Percentiles rank a stretch among this genome's conserved stretches.
These are phyloP conservation scores for Cheilosia vulpina DNA, from an alignment of 2,888 invertebrate species.

Conservation along the genomic window DNA sequence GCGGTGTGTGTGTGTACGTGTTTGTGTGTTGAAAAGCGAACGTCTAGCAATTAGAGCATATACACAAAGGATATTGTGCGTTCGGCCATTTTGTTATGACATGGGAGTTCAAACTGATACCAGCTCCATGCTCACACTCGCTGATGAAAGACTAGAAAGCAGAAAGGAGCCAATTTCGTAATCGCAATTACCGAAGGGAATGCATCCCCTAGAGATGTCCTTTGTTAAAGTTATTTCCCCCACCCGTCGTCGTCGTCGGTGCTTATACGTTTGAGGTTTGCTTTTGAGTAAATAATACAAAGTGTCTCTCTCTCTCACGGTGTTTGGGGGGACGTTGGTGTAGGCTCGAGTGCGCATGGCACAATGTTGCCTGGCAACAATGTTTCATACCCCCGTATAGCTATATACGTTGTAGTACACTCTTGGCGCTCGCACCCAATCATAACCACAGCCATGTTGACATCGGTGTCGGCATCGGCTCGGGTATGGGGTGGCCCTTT, in stretches of 20 bases:
- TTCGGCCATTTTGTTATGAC: slow-evolving; percentile 73
- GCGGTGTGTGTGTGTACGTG: slow-evolving; percentile 14
- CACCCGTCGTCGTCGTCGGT: background rate
- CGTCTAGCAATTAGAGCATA: slow-evolving; percentile 54
- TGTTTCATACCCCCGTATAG: slow-evolving; percentile 60
- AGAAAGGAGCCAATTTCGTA: slow-evolving; percentile 69
- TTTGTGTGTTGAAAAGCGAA: slow-evolving; percentile 2
- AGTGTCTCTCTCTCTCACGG: background rate
- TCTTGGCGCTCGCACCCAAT: slow-evolving; percentile 44
- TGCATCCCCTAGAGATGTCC: slow-evolving; percentile 71
- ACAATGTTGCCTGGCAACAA: slow-evolving; percentile 73
- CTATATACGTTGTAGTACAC: slow-evolving; percentile 11
- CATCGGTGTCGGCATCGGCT: slow-evolving; percentile 46
- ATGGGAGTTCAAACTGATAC: slow-evolving; percentile 3
- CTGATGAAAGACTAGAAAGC: slow-evolving; percentile 12
- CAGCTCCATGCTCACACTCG: slow-evolving; percentile 2
- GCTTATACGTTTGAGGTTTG: slow-evolving; percentile 38
- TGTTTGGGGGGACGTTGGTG: background rate
- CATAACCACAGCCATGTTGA: slow-evolving; percentile 68
- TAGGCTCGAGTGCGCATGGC: slow-evolving; percentile 57
- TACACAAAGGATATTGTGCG: slow-evolving; percentile 54
- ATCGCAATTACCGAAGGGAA: slow-evolving; percentile 71
- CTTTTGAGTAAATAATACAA: slow-evolving; percentile 66
- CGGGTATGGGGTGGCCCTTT: slow-evolving; percentile 37
- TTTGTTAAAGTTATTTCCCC: slow-evolving; percentile 56